Percentiles rank a stretch among this genome's conserved stretches.
Conservation (phyloP, 2,888 invertebrate species). For the Hirtodrosophila alboralis region DNA sequence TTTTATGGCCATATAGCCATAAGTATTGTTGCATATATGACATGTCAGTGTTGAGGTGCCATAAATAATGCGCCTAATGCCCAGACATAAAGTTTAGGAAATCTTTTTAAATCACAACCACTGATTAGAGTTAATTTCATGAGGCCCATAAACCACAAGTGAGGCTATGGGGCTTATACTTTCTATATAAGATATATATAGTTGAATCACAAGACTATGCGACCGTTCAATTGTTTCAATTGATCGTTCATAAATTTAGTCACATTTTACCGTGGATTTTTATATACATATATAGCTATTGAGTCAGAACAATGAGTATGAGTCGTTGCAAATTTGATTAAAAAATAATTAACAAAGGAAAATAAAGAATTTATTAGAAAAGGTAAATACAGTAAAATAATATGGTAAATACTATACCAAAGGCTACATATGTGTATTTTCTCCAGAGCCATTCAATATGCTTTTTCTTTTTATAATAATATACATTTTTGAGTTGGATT, state of each 20-base stretch:
- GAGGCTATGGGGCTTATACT: constrained; percentile 27
- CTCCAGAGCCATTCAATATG: too few relatives aligned
- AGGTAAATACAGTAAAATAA: too few relatives aligned
- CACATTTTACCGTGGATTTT: constrained; percentile 26
- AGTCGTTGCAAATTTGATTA: too few relatives aligned
- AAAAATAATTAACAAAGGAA: too few relatives aligned
- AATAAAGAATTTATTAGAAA: too few relatives aligned
- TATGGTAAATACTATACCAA: too few relatives aligned
- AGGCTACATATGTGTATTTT: too few relatives aligned
- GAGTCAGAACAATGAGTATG: neutral
- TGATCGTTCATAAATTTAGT: constrained; percentile 33
- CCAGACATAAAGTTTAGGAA: constrained; percentile 28
- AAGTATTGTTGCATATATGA: constrained; percentile 53
- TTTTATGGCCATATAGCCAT: constrained; percentile 58
- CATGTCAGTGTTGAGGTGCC: constrained; percentile 28
- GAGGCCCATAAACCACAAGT: constrained; percentile 55
- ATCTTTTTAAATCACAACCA: constrained; percentile 61
- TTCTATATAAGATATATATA: constrained; percentile 13
- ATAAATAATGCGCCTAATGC: constrained; percentile 37
- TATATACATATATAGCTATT: neutral
- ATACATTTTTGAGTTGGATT: too few relatives aligned
- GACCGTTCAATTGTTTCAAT: constrained; percentile 6
- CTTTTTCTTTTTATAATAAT: too few relatives aligned
- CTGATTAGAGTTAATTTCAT: constrained; percentile 68
- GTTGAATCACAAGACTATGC: constrained; percentile 40